Evolutionary conservation across 2,888 invertebrate species (phyloP), one percentile per base, ranked within the genome.

Genomic region (Lithophane semibrunnea): DNA sequence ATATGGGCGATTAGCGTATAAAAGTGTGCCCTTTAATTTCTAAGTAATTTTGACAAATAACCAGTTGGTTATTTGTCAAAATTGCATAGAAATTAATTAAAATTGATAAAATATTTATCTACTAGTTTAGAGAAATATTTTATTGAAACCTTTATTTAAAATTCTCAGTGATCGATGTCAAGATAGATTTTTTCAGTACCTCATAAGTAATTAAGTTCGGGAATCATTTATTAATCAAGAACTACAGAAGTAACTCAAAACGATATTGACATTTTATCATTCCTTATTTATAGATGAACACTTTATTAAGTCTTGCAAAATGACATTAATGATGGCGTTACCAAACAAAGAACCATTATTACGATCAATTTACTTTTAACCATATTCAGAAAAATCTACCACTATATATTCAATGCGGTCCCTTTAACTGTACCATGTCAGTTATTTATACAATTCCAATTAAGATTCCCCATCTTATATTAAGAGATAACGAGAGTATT

Each of bases 401-500:
- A 29, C 29, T 44, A 21, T 54, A 64, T 64, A 73, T 74, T 60
- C 42, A 72, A 69, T 73, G 66, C 68, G 68, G 84, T 61, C 70
- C 37, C 58, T 72, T 77, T 83, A 77, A 64, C 54, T 42, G 16
- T 24, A 60, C 47, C 72, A 79, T 74, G 63, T 67, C 42, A 60
- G 73, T 70, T 74, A 84, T 87, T 85, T 79, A 71, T 75, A 82
- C 73, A 87, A 88, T 87, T 71, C 77, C 68, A 82, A 82, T 86
- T 79, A 80, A 87, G 65, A 80, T 88, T 82, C 75, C 65, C 64
- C n/a, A 54, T 68, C 44, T 84, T 77, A 80, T 72, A 87, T 72
- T 86, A 88, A 82, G 77, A 86, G 87, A 88, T 78, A 82, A 88
- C 75, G 54, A 69, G 42, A 88, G 73, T 79, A 81, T 81, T 77